Conservation (phyloP, 2,797 vertebrate genomes). For the Rhinogobio ventralis region DNA sequence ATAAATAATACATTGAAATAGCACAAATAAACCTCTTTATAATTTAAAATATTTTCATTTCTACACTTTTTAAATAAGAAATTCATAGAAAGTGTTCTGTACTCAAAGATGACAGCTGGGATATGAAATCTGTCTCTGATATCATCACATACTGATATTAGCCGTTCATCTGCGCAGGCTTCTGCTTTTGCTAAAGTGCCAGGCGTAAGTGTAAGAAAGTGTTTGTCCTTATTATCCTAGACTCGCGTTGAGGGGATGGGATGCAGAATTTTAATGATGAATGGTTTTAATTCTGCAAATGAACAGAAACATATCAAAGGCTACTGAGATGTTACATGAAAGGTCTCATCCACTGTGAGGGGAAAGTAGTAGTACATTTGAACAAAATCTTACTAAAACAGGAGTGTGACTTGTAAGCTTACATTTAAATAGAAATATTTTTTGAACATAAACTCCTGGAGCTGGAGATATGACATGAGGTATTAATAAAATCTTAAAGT, state of each 20-base stretch:
- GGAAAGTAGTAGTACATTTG: not conserved
- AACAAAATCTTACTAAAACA: not conserved
- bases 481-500: constrained; percentile 32
- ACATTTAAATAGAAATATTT: constrained; percentile 19
- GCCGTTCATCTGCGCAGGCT: not conserved
- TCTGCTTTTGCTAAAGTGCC: constrained; percentile 27
- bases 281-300: not conserved
- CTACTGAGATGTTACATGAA: not conserved
- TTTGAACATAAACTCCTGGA: not conserved
- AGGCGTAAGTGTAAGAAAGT: not conserved
- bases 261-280: not conserved
- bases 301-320: not conserved
- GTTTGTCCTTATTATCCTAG: constrained; percentile 4
- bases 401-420: not conserved
- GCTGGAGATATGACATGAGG: constrained; percentile 7
- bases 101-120: not conserved
- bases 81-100: not conserved
- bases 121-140: not conserved
- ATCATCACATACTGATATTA: not conserved
- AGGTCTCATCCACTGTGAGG: not conserved
- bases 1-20: not conserved
- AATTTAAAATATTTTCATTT: not conserved
- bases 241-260: not conserved
- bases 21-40: not conserved
- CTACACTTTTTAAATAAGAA: not conserved